Evolutionary conservation across 2,113 vertebrate species (phyloP), one percentile per base, ranked within the genome.

Genomic region (Cariama cristata): DNA sequence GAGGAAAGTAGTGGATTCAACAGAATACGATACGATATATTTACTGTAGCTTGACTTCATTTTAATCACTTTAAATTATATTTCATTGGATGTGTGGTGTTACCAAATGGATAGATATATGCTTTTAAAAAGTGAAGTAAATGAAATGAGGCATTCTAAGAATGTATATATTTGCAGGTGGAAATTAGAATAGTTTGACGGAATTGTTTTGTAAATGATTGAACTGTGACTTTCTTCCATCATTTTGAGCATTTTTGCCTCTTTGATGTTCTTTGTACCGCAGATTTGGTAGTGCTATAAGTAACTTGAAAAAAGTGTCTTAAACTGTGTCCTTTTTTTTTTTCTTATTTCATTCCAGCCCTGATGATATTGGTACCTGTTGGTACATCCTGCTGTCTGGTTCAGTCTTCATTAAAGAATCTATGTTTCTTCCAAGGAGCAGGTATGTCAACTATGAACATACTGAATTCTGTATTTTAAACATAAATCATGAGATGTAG

Each of bases 351-450:
- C 17, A 74, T 98, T 98, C 47, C 90, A 99, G 98, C 95, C 99
- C 99, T 26, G 99, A 99, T 88, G 99, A 99, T 97, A 98, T 99
- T 79, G 99, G 99, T 71, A 99, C 99, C 97, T 99, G 99, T 98
- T 99, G 99, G 99, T 99, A 99, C 97, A 99, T 99, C 94, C 99
- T 99, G 67, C 98, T 99, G 69, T 99, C 99, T 64, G 99, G 99
- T 63, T 99, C 99, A 3, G 99, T 99, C 97, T 99, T 99, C 98
- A 99, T 99, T 97, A 99, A 99, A 97, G 99, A 99, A 90, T 99
- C 99, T 93, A 99, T 99, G 99, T 99, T 99, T 97, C 98, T 99
- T 94, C 99, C 99, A 80, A 99, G 99, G 95, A 99, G 99, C 99
- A 99, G 99, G 99, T 99, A 99, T 40, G 98, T 98, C 42, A 23